Percentiles rank a stretch among this genome's conserved stretches.
These are phyloP conservation scores for Acrobeloides nanus DNA, from an alignment of 2,888 invertebrate species.

Conservation along the genomic window DNA sequence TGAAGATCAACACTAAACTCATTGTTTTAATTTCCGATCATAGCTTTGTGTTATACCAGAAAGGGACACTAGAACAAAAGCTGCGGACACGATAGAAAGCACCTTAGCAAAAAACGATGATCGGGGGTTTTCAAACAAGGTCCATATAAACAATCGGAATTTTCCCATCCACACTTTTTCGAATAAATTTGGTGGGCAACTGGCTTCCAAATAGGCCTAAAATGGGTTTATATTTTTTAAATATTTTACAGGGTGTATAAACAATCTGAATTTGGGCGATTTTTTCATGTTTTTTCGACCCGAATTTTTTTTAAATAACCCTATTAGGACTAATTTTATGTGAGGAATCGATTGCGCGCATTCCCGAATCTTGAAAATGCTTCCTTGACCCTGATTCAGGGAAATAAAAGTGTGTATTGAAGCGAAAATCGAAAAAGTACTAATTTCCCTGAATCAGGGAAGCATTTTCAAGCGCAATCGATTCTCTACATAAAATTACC, in stretches of 20 bases:
- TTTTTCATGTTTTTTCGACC: too few relatives aligned
- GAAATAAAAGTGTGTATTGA: too few relatives aligned
- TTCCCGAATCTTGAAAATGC: too few relatives aligned
- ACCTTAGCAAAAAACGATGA: constrained; percentile 41
- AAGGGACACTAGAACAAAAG: constrained; percentile 46
- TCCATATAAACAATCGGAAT: constrained; percentile 20
- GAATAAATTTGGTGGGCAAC: constrained; percentile 33
- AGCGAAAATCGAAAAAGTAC: too few relatives aligned
- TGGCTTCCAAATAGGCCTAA: constrained; percentile 29
- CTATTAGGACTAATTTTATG: too few relatives aligned
- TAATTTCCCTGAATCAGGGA: too few relatives aligned
- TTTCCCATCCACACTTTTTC: constrained; percentile 34
- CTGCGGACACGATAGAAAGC: constrained; percentile 42
- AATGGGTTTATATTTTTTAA: background rate
- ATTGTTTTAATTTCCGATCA: background rate
- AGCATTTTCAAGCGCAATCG: too few relatives aligned
- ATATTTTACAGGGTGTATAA: background rate
- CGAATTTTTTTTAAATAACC: too few relatives aligned
- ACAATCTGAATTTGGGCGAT: background rate
- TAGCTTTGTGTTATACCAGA: constrained; percentile 21
- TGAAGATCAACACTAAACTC: constrained; percentile 32
- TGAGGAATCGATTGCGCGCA: too few relatives aligned
- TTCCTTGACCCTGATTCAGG: too few relatives aligned
- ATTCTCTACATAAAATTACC: too few relatives aligned
- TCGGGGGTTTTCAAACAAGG: constrained; percentile 45